Evolutionary conservation across 2,113 vertebrate genomes (phyloP), one percentile per base, ranked within the genome.

Genomic region (Mobula birostris): DNA sequence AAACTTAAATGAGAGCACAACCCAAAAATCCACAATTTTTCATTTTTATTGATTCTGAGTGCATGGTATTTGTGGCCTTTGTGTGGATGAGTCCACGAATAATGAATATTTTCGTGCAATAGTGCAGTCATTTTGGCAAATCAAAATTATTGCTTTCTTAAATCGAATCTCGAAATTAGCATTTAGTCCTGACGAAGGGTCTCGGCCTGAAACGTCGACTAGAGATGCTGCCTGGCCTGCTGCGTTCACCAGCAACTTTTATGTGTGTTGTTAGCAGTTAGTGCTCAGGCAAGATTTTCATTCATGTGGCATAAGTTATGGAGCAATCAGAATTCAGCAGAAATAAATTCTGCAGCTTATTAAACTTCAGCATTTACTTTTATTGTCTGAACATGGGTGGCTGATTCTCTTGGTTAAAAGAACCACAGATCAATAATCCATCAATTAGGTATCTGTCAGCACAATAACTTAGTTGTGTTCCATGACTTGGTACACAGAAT

Each of bases 321-420:
- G 36, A 40, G 68, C 66, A 93, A 93, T 93, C 90, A 72, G 90
- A 72, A 93, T 93, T 48, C 90, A 40, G 36, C 90, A 36, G 90
- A 93, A 93, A 93, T 66, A 72, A 93, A 93, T 93, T 93, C 90
- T 72, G 90, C 63, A n/a, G 70, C 66, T 70, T 93, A 93, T 93
- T 93, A 93, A 93, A 72, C 21, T 93, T 93, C 40, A 70, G 90
- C 66, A 74, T 70, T 32, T 40, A 72, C 90, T 72, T 92, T 93
- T 93, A 93, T 72, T 93, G 90, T 93, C 7, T 72, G 90, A 93
- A 93, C 90, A 74, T 74, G 68, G 66, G 24, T 93, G 90, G 90
- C 32, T 48, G 90, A 74, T 48, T 93, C 90, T 32, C 11, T 66
- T 90, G 61, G 61, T 17, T 90, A 74, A 72, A 48, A 70, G 90